Evolutionary conservation across 2,888 invertebrate species (phyloP).

Genomic region (Tholera decimalis): DNA sequence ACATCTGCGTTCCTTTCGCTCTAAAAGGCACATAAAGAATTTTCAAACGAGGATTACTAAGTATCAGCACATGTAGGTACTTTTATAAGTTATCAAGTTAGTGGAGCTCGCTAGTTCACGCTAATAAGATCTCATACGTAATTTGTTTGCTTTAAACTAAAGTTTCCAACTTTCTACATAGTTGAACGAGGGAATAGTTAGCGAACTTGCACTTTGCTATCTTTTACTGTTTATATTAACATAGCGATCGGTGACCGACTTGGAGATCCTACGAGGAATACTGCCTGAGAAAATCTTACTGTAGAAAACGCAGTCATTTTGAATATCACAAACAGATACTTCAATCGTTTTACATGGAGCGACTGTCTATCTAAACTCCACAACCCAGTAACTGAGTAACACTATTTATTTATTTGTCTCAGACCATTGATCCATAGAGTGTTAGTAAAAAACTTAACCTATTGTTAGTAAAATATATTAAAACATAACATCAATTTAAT

Average conservation of each 20-base stretch:
- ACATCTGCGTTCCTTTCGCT: not conserved
- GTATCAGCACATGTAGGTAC: constrained; percentile 8
- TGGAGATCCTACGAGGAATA: not conserved
- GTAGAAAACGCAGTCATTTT: too few relatives aligned
- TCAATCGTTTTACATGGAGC: too few relatives aligned
- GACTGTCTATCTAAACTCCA: too few relatives aligned
- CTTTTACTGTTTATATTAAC: constrained; percentile 42
- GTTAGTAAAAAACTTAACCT: too few relatives aligned
- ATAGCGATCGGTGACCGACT: constrained; percentile 13
- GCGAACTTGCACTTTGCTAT: constrained; percentile 33
- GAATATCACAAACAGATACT: too few relatives aligned
- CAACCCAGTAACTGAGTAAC: too few relatives aligned
- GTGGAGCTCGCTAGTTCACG: constrained; percentile 18
- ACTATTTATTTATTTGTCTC: too few relatives aligned
- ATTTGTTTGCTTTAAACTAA: constrained; percentile 46
- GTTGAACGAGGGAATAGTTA: constrained; percentile 38
- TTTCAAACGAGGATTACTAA: not conserved
- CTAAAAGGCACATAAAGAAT: constrained; percentile 17
- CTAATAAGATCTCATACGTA: constrained; percentile 50
- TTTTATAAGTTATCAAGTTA: constrained; percentile 27
- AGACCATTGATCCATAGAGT: too few relatives aligned
- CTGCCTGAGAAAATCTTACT: not conserved
- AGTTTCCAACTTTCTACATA: constrained; percentile 43
- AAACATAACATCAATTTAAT: too few relatives aligned
- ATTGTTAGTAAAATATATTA: too few relatives aligned